Conservation (phyloP, 2,113 vertebrate species). For the Scalopus aquaticus region DNA sequence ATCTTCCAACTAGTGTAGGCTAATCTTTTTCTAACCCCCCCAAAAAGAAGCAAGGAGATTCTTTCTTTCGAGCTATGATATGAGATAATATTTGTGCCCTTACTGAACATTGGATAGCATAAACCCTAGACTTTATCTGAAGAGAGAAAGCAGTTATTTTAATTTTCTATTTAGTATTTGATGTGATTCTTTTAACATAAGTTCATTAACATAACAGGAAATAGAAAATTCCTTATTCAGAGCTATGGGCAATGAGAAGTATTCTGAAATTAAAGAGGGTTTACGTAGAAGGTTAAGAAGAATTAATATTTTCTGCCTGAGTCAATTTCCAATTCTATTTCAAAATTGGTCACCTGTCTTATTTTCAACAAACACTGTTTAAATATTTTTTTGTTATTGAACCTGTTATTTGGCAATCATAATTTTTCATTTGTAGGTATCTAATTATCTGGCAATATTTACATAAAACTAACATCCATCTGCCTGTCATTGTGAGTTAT, state of each 20-base stretch:
- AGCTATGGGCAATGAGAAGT: constrained; percentile 42
- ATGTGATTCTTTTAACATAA: constrained; percentile 36
- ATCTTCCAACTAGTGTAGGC: background rate
- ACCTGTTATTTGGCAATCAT: constrained; percentile 47
- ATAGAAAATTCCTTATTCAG: constrained; percentile 60
- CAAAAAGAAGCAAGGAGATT: background rate
- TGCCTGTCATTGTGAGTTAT: constrained; percentile 42
- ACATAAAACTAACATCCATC: constrained; percentile 41
- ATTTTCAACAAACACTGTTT: constrained; percentile 56
- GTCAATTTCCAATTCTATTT: constrained; percentile 69
- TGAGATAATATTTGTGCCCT: background rate
- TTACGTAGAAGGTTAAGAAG: constrained; percentile 53
- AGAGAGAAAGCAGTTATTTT: constrained; percentile 42
- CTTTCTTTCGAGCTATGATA: background rate
- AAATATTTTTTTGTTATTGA: constrained; percentile 59
- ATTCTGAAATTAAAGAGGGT: constrained; percentile 56
- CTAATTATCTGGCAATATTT: constrained; percentile 69
- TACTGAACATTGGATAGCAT: background rate
- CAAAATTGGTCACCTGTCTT: constrained; percentile 65
- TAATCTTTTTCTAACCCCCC: background rate
- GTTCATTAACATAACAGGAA: constrained; percentile 55
- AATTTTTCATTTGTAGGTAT: constrained; percentile 12
- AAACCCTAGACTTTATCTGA: background rate
- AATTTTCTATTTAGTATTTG: constrained; percentile 21
- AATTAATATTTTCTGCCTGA: constrained; percentile 75